Percentiles rank a stretch among this genome's conserved stretches.
Evolutionary conservation across 2,113 vertebrate species (phyloP).

Genomic region (Callospermophilus lateralis): DNA sequence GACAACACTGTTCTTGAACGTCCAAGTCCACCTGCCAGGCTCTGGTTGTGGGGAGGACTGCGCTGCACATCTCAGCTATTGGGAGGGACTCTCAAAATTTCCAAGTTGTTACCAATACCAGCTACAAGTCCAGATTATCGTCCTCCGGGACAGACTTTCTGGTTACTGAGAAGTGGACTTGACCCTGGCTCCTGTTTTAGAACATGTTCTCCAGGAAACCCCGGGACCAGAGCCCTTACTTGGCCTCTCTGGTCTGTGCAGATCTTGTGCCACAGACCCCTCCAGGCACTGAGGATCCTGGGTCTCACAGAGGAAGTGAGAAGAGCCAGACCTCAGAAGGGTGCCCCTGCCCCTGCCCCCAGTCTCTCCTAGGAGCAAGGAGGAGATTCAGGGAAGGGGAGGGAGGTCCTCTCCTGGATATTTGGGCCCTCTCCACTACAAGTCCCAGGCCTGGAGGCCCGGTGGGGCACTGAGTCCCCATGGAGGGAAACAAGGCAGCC

Average conservation of each 20-base stretch:
- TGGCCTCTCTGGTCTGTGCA: no score
- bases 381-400: background rate
- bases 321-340: no score
- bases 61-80: background rate
- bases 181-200: background rate
- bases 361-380: background rate
- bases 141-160: background rate
- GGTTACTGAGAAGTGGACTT: background rate
- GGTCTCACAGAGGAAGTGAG: rapidly evolving
- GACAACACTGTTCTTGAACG: rapidly evolving
- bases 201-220: background rate
- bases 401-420: rapidly evolving
- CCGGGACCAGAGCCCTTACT: no score
- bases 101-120: background rate
- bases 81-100: background rate
- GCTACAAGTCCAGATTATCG: background rate
- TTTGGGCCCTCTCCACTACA: background rate
- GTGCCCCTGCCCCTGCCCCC: background rate
- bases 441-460: background rate
- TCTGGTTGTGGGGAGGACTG: background rate
- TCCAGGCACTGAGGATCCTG: background rate
- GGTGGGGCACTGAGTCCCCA: background rate
- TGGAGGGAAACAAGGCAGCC: background rate
- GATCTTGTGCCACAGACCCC: no score
- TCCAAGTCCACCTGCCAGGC: background rate